phyloP scores from a whole-genome alignment of 2,888 invertebrate species.

The Dynastes tityus region DNA sequence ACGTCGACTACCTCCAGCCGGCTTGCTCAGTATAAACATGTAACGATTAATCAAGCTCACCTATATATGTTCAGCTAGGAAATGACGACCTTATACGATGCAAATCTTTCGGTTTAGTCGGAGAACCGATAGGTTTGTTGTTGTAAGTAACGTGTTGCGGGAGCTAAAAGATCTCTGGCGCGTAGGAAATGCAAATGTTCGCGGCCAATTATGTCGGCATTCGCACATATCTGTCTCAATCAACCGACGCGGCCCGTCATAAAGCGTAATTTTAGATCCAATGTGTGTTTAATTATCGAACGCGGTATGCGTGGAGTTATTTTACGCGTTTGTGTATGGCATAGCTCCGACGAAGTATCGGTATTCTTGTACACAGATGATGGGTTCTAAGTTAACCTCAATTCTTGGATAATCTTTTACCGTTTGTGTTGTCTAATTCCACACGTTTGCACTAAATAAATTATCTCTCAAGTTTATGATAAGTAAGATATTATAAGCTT shows the following conservation, averaged over 20 bases:
- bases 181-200: constrained; percentile 26
- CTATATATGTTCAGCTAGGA: not conserved
- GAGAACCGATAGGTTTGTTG: not conserved
- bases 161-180: not conserved
- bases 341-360: constrained; percentile 2
- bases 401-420: too few species aligned
- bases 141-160: not conserved
- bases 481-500: too few species aligned
- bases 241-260: constrained; percentile 19
- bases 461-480: too few species aligned
- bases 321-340: constrained; percentile 3
- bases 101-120: not conserved
- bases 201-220: constrained; percentile 17
- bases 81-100: constrained; percentile 11
- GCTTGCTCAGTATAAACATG: too few species aligned
- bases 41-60: too few species aligned
- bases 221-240: constrained; percentile 25
- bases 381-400: too few species aligned
- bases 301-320: constrained; percentile 19
- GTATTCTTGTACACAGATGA: not conserved
- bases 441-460: too few species aligned
- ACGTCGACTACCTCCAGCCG: too few species aligned
- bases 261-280: constrained; percentile 23
- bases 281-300: constrained; percentile 33
- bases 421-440: too few species aligned